Evolutionary conservation across 2,888 invertebrate genomes (phyloP).

Genomic region (Branchellion lobata): DNA sequence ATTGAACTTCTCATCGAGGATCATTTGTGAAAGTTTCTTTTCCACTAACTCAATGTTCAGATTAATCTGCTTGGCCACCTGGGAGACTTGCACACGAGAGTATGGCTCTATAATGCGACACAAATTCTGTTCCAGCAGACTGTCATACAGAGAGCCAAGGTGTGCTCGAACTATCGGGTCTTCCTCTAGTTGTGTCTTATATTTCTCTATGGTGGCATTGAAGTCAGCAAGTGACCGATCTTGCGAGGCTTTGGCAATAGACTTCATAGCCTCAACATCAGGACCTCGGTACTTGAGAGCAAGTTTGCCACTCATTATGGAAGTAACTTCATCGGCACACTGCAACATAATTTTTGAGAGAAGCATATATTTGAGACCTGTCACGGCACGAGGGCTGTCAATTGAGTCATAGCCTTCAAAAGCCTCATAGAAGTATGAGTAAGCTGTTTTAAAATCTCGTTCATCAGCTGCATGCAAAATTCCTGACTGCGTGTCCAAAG

Average conservation of each 20-base stretch:
- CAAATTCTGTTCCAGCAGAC: constrained; percentile 97
- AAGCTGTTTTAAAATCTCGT: constrained; percentile 98
- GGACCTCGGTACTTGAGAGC: constrained; percentile 92
- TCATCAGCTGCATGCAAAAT: constrained; percentile 99
- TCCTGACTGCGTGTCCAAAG: constrained; percentile 90
- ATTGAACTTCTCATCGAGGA: constrained; percentile 90
- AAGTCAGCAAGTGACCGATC: constrained; percentile 95
- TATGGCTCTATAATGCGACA: constrained; percentile 98
- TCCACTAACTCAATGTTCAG: constrained; percentile 73
- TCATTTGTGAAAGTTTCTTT: constrained; percentile 99
- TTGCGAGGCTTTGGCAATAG: constrained; percentile 91
- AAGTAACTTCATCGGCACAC: constrained; percentile 87
- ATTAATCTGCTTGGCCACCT: constrained; percentile 52
- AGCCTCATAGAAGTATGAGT: constrained; percentile 98
- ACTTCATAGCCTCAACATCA: constrained; percentile 96
- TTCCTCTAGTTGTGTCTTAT: constrained; percentile 83
- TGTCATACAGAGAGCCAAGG: constrained; percentile 92
- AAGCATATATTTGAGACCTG: constrained; percentile 98
- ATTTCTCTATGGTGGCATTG: constrained; percentile 80
- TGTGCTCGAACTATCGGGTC: constrained; percentile 96
- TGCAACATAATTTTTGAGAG: constrained; percentile 97
- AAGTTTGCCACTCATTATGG: constrained; percentile 91
- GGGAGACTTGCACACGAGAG: constrained; percentile 78
- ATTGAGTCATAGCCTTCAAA: constrained; percentile 98
- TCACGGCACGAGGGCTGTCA: constrained; percentile 82